These are phyloP conservation scores for Neofelis nebulosa DNA, from an alignment of 2,113 vertebrate genomes.

Conservation along the genomic window DNA sequence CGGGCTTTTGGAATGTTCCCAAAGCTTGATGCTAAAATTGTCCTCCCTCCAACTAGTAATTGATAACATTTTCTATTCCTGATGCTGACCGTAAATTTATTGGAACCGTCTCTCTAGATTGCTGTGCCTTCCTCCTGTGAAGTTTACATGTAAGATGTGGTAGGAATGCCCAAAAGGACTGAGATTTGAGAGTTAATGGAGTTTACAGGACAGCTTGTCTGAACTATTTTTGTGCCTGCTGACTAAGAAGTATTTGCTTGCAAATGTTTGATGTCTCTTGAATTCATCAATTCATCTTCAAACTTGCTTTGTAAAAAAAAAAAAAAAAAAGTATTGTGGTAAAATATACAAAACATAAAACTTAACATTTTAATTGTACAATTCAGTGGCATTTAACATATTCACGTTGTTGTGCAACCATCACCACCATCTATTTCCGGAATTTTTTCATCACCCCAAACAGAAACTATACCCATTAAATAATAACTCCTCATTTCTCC, in stretches of 20 bases:
- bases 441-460: neutral
- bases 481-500: neutral
- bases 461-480: neutral
- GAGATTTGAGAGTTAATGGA: neutral
- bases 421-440: neutral
- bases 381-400: neutral
- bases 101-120: neutral
- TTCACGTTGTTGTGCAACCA: neutral
- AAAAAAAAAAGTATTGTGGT: neutral
- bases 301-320: neutral
- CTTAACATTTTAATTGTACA: neutral
- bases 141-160: neutral
- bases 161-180: neutral
- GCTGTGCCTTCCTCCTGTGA: neutral
- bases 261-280: neutral
- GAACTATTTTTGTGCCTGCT: neutral
- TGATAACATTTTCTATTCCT: neutral
- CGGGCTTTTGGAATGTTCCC: neutral
- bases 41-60: neutral
- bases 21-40: neutral
- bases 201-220: neutral
- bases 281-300: conserved; percentile 16
- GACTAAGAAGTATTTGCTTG: neutral
- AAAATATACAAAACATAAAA: neutral
- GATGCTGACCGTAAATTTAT: neutral